Base-by-base conservation (phyloP, 2,113 vertebrate genomes). In the Cyanoramphus novaezelandiae region DNA sequence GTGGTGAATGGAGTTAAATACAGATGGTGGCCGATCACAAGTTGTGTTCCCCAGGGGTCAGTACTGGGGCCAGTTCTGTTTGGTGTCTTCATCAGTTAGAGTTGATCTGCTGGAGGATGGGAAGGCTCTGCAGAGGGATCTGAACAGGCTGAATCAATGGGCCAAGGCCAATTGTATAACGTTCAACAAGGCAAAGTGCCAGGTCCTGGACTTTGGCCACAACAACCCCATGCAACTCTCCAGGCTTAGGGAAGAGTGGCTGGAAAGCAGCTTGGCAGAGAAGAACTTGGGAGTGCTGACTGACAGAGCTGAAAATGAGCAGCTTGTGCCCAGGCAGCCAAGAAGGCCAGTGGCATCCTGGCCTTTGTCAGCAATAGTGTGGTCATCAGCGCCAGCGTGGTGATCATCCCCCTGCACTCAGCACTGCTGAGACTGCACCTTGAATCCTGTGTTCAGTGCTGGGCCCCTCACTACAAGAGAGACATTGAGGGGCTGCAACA, bases 401-500 rank as follows among this genome's bases (percentile, higher is more conserved):
- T 13, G 13, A 41, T 55, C 7, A 1, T 62, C 1, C 7, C 7
- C 1, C 2, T 65, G 12, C 37, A 33, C 18, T 37, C 1, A 0
- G 13, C 21, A n/a, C 9, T 77, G 52, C 2, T 93, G 64, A 57
- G 25, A 4, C 10, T 2, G 1, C 28, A 17, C 1, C 8, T 57
- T 1, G 0, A 76, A 10, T 71, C 8, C 41, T 47, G 4, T 41
- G 27, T 52, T 72, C 27, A 13, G 12, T 77, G 63, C 49, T 44
- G 18, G 27, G 28, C 6, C 6, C 5, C 9, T 78, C 13, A 25
- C 8, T 75, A 5, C 6, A 65, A 29, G 17, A 33, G 35, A 1
- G 23, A 60, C 4, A 10, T 4, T 23, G 13, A 70, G 20, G 4
- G 57, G 5, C 35, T 75, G 8, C 18, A 39, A 9, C 0, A 0